Conservation (phyloP, 2,888 invertebrate genomes). For the Leptinotarsa haldemani region DNA sequence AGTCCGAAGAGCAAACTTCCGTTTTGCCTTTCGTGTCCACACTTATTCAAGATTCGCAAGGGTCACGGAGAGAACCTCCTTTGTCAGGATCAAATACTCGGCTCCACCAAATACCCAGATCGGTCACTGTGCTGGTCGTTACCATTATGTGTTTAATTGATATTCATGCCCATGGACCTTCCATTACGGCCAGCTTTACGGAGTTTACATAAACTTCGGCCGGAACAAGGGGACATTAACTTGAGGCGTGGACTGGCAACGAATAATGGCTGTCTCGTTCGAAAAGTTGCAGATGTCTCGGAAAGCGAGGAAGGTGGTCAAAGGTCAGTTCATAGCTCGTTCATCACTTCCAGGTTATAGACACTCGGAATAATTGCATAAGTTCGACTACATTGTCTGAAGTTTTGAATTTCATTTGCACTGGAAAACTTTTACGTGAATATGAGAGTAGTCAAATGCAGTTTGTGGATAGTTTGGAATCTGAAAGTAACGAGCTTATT, state of each 20-base stretch:
- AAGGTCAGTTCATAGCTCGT: no score
- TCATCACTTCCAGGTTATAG: no score
- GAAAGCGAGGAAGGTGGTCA: no score
- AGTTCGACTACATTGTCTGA: no score
- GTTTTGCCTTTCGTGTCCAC: conserved; percentile 29
- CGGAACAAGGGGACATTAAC: neutral
- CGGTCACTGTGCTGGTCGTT: conserved; percentile 17
- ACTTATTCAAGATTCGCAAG: conserved; percentile 37
- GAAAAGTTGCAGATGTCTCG: neutral
- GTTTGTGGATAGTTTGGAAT: no score
- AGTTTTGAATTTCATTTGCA: no score
- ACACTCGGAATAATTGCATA: no score
- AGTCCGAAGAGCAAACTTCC: conserved; percentile 37
- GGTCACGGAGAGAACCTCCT: conserved; percentile 27
- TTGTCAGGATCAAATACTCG: conserved; percentile 10
- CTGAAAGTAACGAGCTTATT: no score
- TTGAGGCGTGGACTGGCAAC: neutral
- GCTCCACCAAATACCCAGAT: conserved; percentile 3
- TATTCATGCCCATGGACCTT: conserved; percentile 23
- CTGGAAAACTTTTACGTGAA: no score
- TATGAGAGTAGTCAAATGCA: no score
- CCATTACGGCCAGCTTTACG: conserved; percentile 16
- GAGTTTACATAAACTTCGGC: conserved; percentile 9
- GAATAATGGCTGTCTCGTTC: neutral
- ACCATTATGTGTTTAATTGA: conserved; percentile 24